Base-by-base conservation (phyloP, 2,113 vertebrate genomes). In the Syngnathus scovelli region DNA sequence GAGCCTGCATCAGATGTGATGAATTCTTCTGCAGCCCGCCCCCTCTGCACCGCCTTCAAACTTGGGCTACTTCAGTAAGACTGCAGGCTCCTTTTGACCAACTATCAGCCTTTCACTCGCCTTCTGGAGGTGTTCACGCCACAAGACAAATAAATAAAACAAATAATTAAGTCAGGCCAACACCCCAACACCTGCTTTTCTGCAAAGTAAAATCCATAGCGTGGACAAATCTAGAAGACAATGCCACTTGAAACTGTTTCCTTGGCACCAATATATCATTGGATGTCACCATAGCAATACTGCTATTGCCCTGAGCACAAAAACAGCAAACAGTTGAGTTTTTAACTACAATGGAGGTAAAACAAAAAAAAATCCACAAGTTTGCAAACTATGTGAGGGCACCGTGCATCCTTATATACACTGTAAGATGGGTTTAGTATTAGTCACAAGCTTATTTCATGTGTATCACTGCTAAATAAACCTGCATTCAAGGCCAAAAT, bases 21-120 rank as follows among this genome's bases (percentile, higher is more conserved):
- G 82, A 80, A 90, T 87, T 90, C 87, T 86, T 82, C 66, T 48
- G 82, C 62, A 68, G 83, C 78, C 83, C 75, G 78, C 21, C 76
- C 77, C 70, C 71, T 33, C 27, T 3, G 27, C 27, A 33, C 27
- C 69, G 60, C 66, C 55, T 51, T 61, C 68, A 75, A 78, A 39
- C 64, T 78, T 64, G 62, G 52, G 61, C 72, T 60, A 58, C 78
- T 78, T 72, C 59, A 78, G 64, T 66, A 18, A 76, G 66, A 67
- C 16, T 64, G 60, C 66, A 76, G 67, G 67, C 81, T 76, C 27
- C 74, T 63, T 83, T 80, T 60, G 39, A 74, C 54, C 78, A 83
- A 90, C 89, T 89, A 89, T 86, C 77, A 39, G 66, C 43, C 74
- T 70, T 85, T 86, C 85, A 88, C 77, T 52, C 63, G 36, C 44